Conservation (phyloP, 2,797 vertebrate species). For the Ataeniobius toweri region DNA sequence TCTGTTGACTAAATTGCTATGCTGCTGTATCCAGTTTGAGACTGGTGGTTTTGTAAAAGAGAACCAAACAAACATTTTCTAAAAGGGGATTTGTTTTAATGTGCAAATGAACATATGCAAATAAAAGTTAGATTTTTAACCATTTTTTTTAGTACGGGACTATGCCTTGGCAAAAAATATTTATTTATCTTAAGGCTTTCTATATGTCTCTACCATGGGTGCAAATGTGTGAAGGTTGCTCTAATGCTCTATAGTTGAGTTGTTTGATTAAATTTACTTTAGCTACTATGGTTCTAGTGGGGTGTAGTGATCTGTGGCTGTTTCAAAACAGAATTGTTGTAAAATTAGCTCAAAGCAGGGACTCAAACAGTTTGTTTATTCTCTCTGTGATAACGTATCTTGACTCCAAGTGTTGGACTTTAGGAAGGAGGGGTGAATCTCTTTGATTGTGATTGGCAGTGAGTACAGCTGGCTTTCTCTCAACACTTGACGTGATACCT, state of each 20-base stretch:
- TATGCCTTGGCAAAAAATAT: background rate
- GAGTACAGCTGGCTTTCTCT: constrained; percentile 48
- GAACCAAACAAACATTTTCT: background rate
- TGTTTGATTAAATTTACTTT: background rate
- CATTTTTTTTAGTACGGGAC: no score
- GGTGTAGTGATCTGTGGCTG: background rate
- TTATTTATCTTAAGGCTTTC: background rate
- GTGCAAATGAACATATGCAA: background rate
- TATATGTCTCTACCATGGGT: background rate
- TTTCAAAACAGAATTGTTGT: constrained; percentile 9
- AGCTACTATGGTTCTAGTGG: background rate
- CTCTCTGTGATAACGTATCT: constrained; percentile 8
- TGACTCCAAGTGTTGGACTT: constrained; percentile 24
- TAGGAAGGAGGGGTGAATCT: constrained; percentile 1
- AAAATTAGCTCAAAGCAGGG: constrained; percentile 6
- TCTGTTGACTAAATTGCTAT: no score
- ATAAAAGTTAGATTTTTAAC: no score
- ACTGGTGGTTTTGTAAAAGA: background rate
- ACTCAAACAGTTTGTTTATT: constrained; percentile 17
- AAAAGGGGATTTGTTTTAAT: background rate
- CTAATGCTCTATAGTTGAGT: constrained; percentile 5
- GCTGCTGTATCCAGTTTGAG: no score
- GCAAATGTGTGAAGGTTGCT: background rate
- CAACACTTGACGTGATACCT: constrained; percentile 61
- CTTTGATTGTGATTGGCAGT: constrained; percentile 58